Conservation (phyloP, 2,888 invertebrate genomes). For the Eupeodes luniger region DNA sequence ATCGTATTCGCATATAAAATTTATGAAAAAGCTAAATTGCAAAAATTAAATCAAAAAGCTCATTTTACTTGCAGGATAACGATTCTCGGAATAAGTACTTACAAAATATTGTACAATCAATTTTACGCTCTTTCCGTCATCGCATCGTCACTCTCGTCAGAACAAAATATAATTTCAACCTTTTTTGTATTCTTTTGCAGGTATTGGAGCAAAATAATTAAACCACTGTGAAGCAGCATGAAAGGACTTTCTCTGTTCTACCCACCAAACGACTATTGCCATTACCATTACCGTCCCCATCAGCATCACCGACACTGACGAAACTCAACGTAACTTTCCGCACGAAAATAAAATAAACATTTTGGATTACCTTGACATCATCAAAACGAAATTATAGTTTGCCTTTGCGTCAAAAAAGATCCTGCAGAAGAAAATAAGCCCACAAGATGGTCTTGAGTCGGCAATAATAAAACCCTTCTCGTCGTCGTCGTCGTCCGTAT, state of each 20-base stretch:
- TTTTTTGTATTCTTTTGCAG: conserved; percentile 48
- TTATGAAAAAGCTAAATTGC: conserved; percentile 3
- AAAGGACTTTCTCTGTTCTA: conserved; percentile 78
- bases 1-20: neutral
- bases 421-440: conserved; percentile 11
- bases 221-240: conserved; percentile 80
- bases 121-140: conserved; percentile 10
- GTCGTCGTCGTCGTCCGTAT: neutral
- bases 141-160: neutral
- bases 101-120: conserved; percentile 11
- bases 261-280: neutral
- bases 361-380: conserved; percentile 59
- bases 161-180: neutral
- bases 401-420: conserved; percentile 49
- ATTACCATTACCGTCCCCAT: too few relatives aligned
- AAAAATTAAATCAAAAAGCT: conserved; percentile 27
- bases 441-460: conserved; percentile 58
- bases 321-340: conserved; percentile 26
- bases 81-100: conserved; percentile 3
- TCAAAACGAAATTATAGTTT: conserved; percentile 68
- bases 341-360: conserved; percentile 49
- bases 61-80: conserved; percentile 18
- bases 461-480: conserved; percentile 54
- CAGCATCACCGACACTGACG: neutral
- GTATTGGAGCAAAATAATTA: conserved; percentile 78